Evolutionary conservation across 2,113 vertebrate genomes (phyloP).

Genomic region (Mola mola): DNA sequence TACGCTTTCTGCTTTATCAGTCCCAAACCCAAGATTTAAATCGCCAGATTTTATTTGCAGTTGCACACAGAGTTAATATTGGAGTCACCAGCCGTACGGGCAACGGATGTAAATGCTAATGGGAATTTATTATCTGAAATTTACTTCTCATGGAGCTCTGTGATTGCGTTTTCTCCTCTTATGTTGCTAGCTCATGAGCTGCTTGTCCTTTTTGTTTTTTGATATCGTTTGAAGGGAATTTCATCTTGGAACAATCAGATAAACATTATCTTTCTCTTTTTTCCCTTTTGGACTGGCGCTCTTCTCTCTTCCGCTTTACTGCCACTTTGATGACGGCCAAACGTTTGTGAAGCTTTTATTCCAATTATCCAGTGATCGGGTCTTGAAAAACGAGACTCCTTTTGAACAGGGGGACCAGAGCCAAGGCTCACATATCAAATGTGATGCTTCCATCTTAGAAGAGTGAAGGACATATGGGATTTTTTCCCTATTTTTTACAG

Average conservation of each 20-base stretch:
- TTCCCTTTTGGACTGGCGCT: constrained; percentile 5
- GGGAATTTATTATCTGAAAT: constrained; percentile 3
- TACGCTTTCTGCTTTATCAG: background rate
- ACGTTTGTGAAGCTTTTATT: constrained; percentile 30
- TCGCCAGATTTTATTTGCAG: constrained; percentile 26
- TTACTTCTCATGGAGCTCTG: constrained; percentile 9
- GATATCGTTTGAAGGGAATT: constrained; percentile 40
- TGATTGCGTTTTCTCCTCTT: constrained; percentile 8
- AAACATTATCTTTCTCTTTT: constrained; percentile 38
- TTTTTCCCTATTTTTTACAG: background rate
- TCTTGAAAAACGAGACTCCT: constrained; percentile 1
- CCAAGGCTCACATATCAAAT: constrained; percentile 17
- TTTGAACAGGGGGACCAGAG: constrained; percentile 20
- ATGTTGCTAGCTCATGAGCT: constrained; percentile 18
- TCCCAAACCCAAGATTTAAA: constrained; percentile 8
- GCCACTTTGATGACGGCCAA: constrained; percentile 33
- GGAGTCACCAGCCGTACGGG: constrained; percentile 10
- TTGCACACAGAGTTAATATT: constrained; percentile 28
- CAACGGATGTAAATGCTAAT: constrained; percentile 33
- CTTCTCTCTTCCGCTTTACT: constrained; percentile 27
- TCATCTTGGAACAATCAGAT: constrained; percentile 52
- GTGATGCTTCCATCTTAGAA: constrained; percentile 11
- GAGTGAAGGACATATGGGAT: constrained; percentile 15
- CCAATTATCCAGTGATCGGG: constrained; percentile 13
- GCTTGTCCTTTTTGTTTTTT: constrained; percentile 39